Conservation (phyloP, 2,888 invertebrate species). For the Crepidodera aurea region DNA sequence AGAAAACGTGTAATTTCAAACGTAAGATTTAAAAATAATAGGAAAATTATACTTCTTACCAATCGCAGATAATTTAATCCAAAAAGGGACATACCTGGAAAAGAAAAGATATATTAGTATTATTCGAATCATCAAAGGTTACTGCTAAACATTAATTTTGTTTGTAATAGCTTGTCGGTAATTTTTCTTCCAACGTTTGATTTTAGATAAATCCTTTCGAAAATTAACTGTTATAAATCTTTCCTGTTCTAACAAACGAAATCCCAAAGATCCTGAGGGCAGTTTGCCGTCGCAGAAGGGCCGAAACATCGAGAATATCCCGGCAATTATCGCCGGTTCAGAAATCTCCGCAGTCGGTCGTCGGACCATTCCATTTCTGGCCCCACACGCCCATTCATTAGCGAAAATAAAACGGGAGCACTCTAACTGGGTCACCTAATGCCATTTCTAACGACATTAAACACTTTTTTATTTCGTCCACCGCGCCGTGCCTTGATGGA, state of each 20-base stretch:
- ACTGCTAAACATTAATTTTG: not conserved
- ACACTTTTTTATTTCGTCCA: conserved; percentile 43
- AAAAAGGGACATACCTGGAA: not conserved
- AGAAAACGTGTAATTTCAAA: no score
- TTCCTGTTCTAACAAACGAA: not conserved
- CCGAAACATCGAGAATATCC: not conserved
- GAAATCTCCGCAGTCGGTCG: conserved; percentile 6
- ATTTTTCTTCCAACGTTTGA: not conserved
- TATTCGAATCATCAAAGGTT: not conserved
- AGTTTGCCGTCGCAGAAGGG: not conserved
- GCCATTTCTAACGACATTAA: conserved; percentile 42
- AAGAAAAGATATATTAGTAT: not conserved
- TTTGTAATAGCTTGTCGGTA: not conserved
- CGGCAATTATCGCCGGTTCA: conserved; percentile 3
- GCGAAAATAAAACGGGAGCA: conserved; percentile 29
- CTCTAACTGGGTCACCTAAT: conserved; percentile 40
- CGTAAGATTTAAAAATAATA: no score
- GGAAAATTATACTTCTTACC: no score
- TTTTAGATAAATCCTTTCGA: not conserved
- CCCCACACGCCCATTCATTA: conserved; percentile 30
- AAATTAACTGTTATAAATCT: conserved; percentile 11
- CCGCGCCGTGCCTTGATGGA: conserved; percentile 36
- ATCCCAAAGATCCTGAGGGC: not conserved
- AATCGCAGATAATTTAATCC: no score
- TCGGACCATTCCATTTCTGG: conserved; percentile 10